Evolutionary conservation across 2,113 vertebrate species (phyloP).

Genomic region (Peromyscus polionotus): DNA sequence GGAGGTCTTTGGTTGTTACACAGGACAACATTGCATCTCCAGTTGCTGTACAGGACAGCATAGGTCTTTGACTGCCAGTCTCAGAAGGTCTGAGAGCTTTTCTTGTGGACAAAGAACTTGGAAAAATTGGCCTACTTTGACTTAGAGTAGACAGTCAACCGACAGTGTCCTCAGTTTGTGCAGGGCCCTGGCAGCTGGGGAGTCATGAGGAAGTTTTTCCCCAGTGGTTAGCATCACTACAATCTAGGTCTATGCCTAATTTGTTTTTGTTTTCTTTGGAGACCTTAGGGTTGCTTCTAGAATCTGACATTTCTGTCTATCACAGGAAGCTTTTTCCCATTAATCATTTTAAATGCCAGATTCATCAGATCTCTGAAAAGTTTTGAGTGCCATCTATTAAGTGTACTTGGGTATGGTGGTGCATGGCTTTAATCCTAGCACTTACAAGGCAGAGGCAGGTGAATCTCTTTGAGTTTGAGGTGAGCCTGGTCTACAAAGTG

Average conservation of each 20-base stretch:
- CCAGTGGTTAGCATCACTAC: neutral
- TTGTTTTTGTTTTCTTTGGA: neutral
- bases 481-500: too few species aligned
- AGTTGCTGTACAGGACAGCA: neutral
- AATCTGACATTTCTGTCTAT: neutral
- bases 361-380: neutral
- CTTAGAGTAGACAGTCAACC: neutral
- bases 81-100: neutral
- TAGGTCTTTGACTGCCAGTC: neutral
- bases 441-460: neutral
- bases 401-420: neutral
- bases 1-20: neutral
- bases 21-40: neutral
- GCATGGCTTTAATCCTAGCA: neutral
- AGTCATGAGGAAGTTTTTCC: neutral
- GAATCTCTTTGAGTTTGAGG: too few species aligned
- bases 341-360: neutral
- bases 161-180: neutral
- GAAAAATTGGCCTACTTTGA: neutral
- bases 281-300: neutral
- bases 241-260: neutral
- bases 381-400: neutral
- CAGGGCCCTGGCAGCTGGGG: neutral
- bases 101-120: neutral
- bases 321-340: neutral